Base-by-base conservation (phyloP, 2,888 invertebrate genomes). In the Halictus quadricinctus region DNA sequence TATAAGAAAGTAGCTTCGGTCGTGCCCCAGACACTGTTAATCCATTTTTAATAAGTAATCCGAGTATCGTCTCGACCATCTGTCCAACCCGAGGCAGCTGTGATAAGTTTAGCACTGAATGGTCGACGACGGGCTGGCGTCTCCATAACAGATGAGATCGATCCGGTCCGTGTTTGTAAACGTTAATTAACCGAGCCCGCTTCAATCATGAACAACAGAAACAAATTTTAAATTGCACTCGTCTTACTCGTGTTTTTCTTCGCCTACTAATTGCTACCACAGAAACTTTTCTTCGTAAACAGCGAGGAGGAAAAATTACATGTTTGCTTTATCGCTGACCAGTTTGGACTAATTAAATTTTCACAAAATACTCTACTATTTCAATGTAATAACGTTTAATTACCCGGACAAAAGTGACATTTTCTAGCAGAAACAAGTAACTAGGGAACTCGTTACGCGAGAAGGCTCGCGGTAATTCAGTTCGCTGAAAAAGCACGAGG, bases 41-140 rank as follows among this genome's bases (percentile, higher is more conserved):
- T 87, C 85, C 79, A 69, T 76, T 72, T 77, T 81, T 79, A 79
- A 87, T 87, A 85, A 88, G 88, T 88, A 88, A 88, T 88, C 87
- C 79, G 80, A 50, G 77, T 72, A 69, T 80, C 72, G 43, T 72
- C 72, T 69, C 66, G 72, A 36, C 50, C 81, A 82, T 81, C 80
- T 79, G 79, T 66, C 75, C 75, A 73, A 54, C 72, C 36, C 15
- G 76, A 60, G n/a, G n/a, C 80, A 79, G 77, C 79, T 77, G 84
- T 77, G 83, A 79, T 72, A 79, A 84, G 50, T 82, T 84, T 87
- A 83, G 78, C 76, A 58, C 13, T 21, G 54, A 36, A 85, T 79
- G 87, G 80, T 85, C 86, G 86, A 88, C 86, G 86, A 88, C 84
- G 85, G 79, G 70, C 81, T 58, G 29, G 41, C 60, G 69, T 77